Conservation (phyloP, 2,113 vertebrate genomes). For the Lipophrys pholis region DNA sequence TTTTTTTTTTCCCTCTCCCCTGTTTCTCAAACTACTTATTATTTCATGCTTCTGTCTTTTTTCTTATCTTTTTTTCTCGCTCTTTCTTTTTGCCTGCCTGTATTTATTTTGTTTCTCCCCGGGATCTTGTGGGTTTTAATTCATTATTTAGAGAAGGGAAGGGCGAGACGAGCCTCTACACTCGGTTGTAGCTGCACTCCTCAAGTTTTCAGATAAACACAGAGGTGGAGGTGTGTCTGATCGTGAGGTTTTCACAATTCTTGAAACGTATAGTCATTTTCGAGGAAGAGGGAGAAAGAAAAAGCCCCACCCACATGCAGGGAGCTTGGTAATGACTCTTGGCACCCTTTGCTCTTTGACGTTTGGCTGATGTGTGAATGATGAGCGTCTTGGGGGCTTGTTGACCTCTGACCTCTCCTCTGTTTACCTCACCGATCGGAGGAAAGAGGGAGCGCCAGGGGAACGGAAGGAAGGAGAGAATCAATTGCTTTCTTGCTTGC, state of each 20-base stretch:
- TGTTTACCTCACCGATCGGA: constrained; percentile 64
- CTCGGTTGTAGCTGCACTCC: constrained; percentile 50
- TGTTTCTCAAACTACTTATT: constrained; percentile 70
- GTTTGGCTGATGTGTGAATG: constrained; percentile 67
- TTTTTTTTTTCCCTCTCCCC: constrained; percentile 33
- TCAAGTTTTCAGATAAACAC: constrained; percentile 54
- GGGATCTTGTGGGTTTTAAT: constrained; percentile 38
- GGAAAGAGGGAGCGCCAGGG: constrained; percentile 6
- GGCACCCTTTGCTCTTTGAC: constrained; percentile 64
- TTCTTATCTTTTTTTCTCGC: neutral
- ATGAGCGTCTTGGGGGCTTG: constrained; percentile 70
- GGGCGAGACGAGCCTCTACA: constrained; percentile 49
- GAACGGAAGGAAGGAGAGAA: constrained; percentile 1
- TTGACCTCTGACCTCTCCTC: constrained; percentile 62
- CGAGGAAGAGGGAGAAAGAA: neutral
- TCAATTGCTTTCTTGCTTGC: constrained; percentile 43
- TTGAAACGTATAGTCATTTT: constrained; percentile 35
- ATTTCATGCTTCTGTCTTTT: constrained; percentile 65
- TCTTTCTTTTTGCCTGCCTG: constrained; percentile 16
- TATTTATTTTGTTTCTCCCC: constrained; percentile 26
- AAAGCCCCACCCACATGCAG: constrained; percentile 14
- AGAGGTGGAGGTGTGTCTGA: constrained; percentile 21
- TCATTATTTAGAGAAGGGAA: constrained; percentile 71
- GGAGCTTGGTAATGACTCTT: constrained; percentile 59
- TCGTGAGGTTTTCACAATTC: constrained; percentile 19